Conservation (phyloP, 2,797 vertebrate species). For the Sebastes melanostomus region DNA sequence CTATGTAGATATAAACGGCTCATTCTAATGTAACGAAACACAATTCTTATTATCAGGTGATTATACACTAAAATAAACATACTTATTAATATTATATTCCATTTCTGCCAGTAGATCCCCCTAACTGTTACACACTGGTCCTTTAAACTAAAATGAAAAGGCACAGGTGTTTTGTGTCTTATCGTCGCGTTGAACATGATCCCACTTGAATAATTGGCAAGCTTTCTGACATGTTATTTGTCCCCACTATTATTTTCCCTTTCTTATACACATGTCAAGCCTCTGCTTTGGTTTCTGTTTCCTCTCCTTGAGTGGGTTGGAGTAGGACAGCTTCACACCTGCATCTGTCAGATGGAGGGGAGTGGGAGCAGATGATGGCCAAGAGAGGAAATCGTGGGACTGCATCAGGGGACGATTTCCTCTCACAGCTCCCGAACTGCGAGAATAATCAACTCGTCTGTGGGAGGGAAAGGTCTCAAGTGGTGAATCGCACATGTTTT, state of each 20-base stretch:
- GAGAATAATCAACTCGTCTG: constrained; percentile 35
- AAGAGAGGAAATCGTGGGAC: constrained; percentile 59
- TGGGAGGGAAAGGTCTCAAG: constrained; percentile 47
- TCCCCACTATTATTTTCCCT: not conserved
- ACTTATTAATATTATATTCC: too few relatives aligned
- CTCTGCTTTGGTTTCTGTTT: constrained; percentile 24
- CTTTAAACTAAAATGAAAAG: not conserved
- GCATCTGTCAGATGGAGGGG: constrained; percentile 55
- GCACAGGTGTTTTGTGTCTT: not conserved
- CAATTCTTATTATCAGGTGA: too few relatives aligned
- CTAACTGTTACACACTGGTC: too few relatives aligned
- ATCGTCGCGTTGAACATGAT: not conserved
- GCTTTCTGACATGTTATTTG: not conserved
- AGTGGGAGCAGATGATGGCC: constrained; percentile 37
- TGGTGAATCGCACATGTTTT: constrained; percentile 42
- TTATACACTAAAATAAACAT: too few relatives aligned
- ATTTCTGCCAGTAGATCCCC: too few relatives aligned
- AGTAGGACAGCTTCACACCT: constrained; percentile 58
- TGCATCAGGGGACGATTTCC: constrained; percentile 26
- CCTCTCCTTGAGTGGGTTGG: constrained; percentile 25
- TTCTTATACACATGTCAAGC: constrained; percentile 9
- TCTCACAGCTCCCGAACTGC: constrained; percentile 26
- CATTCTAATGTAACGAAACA: rapidly evolving
- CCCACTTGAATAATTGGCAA: not conserved
- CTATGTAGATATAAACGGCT: too few relatives aligned